Conservation (phyloP, 2,888 invertebrate genomes). For the Mimumesa dahlbomi region DNA sequence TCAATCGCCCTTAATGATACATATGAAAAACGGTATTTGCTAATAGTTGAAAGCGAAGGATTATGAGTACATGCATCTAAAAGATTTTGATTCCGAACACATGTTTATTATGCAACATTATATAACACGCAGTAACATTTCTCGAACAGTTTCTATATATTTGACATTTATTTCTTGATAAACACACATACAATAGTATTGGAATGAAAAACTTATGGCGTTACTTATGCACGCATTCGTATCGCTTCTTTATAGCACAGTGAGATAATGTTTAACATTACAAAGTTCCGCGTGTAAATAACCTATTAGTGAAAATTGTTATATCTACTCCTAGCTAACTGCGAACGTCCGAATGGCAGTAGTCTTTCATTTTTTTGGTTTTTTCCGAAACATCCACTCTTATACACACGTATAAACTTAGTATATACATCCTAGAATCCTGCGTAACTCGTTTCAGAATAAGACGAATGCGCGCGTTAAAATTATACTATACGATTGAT, state of each 20-base stretch:
- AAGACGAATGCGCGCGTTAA: not conserved
- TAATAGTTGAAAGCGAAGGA: too few relatives aligned
- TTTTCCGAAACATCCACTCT: not conserved
- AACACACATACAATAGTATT: conserved; percentile 4
- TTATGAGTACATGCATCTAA: too few relatives aligned
- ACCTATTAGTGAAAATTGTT: not conserved
- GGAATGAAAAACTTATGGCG: conserved; percentile 12
- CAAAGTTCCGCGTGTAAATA: not conserved
- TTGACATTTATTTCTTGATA: conserved; percentile 11
- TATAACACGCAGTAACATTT: conserved; percentile 20
- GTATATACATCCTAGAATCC: not conserved
- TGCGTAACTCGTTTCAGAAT: not conserved
- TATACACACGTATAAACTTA: not conserved
- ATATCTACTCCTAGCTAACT: conserved; percentile 8
- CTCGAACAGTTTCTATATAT: not conserved
- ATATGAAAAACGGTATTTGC: not conserved
- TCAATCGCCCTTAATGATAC: too few relatives aligned
- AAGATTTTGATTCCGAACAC: not conserved
- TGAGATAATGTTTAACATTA: not conserved
- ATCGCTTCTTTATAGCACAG: not conserved
- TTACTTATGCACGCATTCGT: not conserved
- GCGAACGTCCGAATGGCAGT: conserved; percentile 21
- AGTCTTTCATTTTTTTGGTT: too few relatives aligned
- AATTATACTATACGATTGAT: conserved; percentile 37
- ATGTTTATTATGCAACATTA: conserved; percentile 36